Evolutionary conservation across 2,888 invertebrate species (phyloP).

Genomic region (Rhamnusium bicolor): DNA sequence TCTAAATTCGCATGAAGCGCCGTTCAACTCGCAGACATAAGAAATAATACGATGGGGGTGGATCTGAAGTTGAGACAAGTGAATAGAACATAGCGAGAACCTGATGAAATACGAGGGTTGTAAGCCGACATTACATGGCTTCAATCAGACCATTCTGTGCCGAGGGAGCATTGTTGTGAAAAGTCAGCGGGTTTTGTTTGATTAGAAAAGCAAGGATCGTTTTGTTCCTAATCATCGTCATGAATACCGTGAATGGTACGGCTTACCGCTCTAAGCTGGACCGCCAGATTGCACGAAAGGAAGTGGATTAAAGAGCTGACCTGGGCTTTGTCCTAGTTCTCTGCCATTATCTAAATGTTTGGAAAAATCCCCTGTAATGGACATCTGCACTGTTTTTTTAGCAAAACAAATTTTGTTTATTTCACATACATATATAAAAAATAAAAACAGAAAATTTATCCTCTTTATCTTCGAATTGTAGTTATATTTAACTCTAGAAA

Average conservation of each 20-base stretch:
- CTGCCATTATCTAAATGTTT: neutral
- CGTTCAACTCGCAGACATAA: slow-evolving; percentile 33
- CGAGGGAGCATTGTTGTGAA: slow-evolving; percentile 67
- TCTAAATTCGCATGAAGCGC: slow-evolving; percentile 51
- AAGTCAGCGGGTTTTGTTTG: slow-evolving; percentile 71
- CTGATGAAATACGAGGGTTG: slow-evolving; percentile 59
- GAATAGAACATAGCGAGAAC: slow-evolving; percentile 55
- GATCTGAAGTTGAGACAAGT: slow-evolving; percentile 50
- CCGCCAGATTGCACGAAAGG: slow-evolving; percentile 48
- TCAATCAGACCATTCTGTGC: slow-evolving; percentile 65
- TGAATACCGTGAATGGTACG: slow-evolving; percentile 59
- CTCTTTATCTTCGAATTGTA: no score
- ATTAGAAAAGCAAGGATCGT: slow-evolving; percentile 68
- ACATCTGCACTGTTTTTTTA: neutral
- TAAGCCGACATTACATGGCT: slow-evolving; percentile 67
- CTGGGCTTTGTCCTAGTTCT: slow-evolving; percentile 18
- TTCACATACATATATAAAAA: no score
- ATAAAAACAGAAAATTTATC: no score
- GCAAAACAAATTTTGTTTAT: no score
- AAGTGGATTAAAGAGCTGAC: slow-evolving; percentile 41
- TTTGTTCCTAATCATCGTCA: slow-evolving; percentile 69
- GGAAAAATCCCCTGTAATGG: neutral
- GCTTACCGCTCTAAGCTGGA: slow-evolving; percentile 43
- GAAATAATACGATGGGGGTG: slow-evolving; percentile 56
- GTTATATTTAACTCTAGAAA: no score